A percentile compares a stretch with the other conserved stretches of the same genome.
These are phyloP conservation scores for Coelopa frigida DNA, from an alignment of 1,140 invertebrate species.

Conservation along the genomic window DNA sequence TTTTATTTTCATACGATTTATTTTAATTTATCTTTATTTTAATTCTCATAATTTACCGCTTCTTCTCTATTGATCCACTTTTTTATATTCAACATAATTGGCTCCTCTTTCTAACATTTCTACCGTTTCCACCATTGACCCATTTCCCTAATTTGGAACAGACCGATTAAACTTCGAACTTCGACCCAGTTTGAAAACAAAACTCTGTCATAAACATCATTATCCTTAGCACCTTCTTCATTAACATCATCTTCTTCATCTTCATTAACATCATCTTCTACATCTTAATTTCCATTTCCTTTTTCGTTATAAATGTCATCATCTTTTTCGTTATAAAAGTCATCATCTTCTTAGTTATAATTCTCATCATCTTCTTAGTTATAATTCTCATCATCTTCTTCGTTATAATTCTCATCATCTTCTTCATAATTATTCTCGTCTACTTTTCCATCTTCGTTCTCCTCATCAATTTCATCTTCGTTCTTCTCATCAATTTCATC, in stretches of 20 bases:
- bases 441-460: background rate
- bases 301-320: background rate
- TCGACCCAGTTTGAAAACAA: no score
- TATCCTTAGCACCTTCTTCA: background rate
- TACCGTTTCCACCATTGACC: no score
- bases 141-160: no score
- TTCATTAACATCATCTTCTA: background rate
- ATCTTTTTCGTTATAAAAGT: background rate
- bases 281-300: background rate
- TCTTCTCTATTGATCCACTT: no score
- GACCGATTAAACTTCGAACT: no score
- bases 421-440: background rate
- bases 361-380: background rate
- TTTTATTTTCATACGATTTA: no score
- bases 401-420: background rate
- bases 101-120: no score
- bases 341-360: background rate
- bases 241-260: background rate
- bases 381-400: background rate
- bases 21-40: no score
- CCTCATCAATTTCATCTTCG: background rate
- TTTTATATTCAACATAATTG: no score
- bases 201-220: background rate
- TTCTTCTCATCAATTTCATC: background rate
- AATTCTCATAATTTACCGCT: no score